Conservation (phyloP, 2,888 invertebrate genomes). For the Lasioglossum vierecki region DNA sequence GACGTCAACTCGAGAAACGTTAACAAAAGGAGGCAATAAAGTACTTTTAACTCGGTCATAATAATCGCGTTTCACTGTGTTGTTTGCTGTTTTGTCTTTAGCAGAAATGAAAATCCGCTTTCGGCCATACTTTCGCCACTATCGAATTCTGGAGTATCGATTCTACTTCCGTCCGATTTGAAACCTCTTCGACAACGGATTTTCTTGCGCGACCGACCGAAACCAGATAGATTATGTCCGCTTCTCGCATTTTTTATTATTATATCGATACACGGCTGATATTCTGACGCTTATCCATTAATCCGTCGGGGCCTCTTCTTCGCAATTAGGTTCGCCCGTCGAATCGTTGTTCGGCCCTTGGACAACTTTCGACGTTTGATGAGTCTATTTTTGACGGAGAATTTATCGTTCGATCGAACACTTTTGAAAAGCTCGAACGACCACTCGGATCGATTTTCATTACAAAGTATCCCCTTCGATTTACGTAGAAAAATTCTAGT, state of each 20-base stretch:
- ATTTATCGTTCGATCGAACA: neutral
- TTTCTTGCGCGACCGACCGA: slow-evolving; percentile 41
- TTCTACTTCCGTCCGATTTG: slow-evolving; percentile 63
- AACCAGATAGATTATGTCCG: slow-evolving; percentile 42
- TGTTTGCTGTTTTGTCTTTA: slow-evolving; percentile 73
- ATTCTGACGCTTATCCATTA: neutral
- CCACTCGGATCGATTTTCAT: slow-evolving; percentile 6
- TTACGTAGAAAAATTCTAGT: neutral
- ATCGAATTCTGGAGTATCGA: slow-evolving; percentile 72
- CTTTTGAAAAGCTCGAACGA: neutral
- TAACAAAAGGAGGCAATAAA: slow-evolving; percentile 89
- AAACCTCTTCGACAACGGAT: slow-evolving; percentile 49
- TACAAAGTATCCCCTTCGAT: neutral
- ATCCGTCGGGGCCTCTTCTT: slow-evolving; percentile 14
- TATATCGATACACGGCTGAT: slow-evolving; percentile 30
- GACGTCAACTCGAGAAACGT: slow-evolving; percentile 88
- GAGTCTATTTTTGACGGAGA: neutral
- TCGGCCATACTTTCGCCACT: slow-evolving; percentile 74
- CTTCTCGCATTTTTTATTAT: slow-evolving; percentile 47
- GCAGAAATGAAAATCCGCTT: slow-evolving; percentile 75
- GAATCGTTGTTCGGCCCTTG: neutral
- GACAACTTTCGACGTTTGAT: neutral
- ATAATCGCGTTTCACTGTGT: slow-evolving; percentile 73
- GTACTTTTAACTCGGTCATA: slow-evolving; percentile 87
- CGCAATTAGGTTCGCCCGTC: neutral